Base-by-base conservation (phyloP, 1,140 invertebrate species). In the Stegodyphus mimosarum region DNA sequence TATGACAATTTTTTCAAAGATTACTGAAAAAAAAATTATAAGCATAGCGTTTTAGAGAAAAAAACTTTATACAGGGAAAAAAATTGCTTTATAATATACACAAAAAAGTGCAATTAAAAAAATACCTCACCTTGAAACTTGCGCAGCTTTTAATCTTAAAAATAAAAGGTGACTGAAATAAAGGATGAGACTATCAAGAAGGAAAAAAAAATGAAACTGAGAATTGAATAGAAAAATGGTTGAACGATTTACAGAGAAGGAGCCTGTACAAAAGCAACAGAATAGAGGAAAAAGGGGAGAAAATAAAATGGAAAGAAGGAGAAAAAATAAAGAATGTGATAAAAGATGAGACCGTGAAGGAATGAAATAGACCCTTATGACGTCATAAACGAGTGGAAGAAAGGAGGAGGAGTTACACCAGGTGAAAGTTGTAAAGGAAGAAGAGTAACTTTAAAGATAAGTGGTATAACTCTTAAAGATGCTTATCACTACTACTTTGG, bases 321-420 rank as follows among this genome's bases (percentile, higher is more conserved):
- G 49, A 53, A 53, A 17, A 69, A 78, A 48, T 55, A 52, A 51
- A 69, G 18, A 55, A 70, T 33, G 66, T 52, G 77, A 79, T 70
- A 79, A 79, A 67, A 79, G 77, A 79, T 79, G 77, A 55, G 77
- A 79, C 77, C 66, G 70, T 70, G 66, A 55, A 79, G 77, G 66
- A 79, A 79, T 79, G 77, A 79, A 79, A 79, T 79, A 79, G 77
- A 79, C 77, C 77, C 77, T 70, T 70, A 70, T 79, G 77, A 79
- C 77, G 66, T 79, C 64, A 79, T 79, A 79, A 69, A 70, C 17
- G 52, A 79, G 66, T 17, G 77, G 77, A 67, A 69, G 76, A 69
- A 78, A 78, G 6, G 63, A 78, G 76, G 77, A 52, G 77, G 77
- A 79, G 77, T 79, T 70, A 70, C 77, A 67, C 18, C 67, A 79